Base-by-base conservation (phyloP, 2,113 vertebrate genomes). In the Dromaius novaehollandiae region DNA sequence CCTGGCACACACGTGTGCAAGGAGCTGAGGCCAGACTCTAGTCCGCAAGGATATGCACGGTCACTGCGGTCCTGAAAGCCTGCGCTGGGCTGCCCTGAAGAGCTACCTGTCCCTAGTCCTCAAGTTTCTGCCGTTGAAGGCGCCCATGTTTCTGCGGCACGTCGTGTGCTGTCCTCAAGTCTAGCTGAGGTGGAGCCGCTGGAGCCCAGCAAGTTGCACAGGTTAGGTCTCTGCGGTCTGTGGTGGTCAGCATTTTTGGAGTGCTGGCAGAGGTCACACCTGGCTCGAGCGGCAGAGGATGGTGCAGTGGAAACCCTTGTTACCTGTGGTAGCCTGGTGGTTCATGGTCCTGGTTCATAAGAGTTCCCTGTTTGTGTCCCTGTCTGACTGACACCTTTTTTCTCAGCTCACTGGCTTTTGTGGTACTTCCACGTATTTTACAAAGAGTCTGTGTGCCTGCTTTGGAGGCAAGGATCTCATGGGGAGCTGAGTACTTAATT, bases 1-100 rank as follows among this genome's bases (percentile, higher is more conserved):
- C 48, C 25, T 9, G 69, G 0, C 6, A 11, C 60, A 65, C 44
- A n/a, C 10, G 3, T 11, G 50, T 19, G 13, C 2, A 2, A 5
- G 48, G 22, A 64, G 22, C 51, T 89, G 81, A 89, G 63, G 44
- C 16, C 71, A n/a, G 20, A 32, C 56, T 32, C 16, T 9, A 32
- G 26, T 16, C 55, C 16, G 26, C 28, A 16, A 30, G 28, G 55
- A 30, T 16, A 8, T 18, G 15, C 55, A 30, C 8, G 36, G 21
- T 64, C 36, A 64, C 36, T 38, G 36, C 13, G 8, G n/a, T 38
- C 36, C 63, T 25, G 21, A 16, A 24, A 38, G 36, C 36, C n/a
- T 26, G 21, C 8, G 22, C 19, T 65, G 21, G 40, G 63, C 55
- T 58, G 55, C 36, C 36, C 8, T 13, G 70, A 40, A 30, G 55